These are phyloP conservation scores for Tinamus major DNA, from an alignment of 2,797 vertebrate species.

Conservation along the genomic window DNA sequence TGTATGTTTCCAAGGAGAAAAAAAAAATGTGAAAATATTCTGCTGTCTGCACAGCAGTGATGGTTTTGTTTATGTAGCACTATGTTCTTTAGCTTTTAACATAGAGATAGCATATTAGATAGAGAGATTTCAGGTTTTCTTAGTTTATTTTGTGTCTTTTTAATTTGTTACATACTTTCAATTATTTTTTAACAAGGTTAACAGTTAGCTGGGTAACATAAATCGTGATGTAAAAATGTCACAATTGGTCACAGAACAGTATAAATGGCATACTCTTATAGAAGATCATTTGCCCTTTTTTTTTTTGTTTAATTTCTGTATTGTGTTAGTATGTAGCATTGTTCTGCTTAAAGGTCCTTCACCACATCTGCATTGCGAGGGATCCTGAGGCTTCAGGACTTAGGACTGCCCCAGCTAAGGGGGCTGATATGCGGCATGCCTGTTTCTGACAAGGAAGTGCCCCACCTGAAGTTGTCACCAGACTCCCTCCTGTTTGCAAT, in stretches of 20 bases:
- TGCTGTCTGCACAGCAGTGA: constrained; percentile 6
- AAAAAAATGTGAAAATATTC: constrained; percentile 41
- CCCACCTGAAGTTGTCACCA: not conserved
- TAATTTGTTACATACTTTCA: not conserved
- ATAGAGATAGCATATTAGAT: not conserved
- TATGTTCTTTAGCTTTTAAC: constrained; percentile 23
- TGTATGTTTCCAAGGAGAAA: constrained; percentile 45
- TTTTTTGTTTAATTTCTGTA: too few species aligned
- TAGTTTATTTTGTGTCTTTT: not conserved
- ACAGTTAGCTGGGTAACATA: not conserved
- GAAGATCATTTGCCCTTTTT: not conserved
- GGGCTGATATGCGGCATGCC: not conserved
- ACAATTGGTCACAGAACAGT: not conserved
- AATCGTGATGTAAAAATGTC: not conserved
- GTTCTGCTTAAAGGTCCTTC: not conserved
- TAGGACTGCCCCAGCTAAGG: not conserved
- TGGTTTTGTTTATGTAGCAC: not conserved
- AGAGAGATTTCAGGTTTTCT: not conserved
- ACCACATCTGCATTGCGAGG: not conserved
- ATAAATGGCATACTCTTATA: not conserved
- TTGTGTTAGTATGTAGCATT: not conserved
- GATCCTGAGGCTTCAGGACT: not conserved
- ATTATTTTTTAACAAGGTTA: not conserved
- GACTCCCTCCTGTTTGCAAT: not conserved
- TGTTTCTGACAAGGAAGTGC: not conserved